Evolutionary conservation across 2,888 invertebrate genomes (phyloP).

Genomic region (Lumbricus terrestris): DNA sequence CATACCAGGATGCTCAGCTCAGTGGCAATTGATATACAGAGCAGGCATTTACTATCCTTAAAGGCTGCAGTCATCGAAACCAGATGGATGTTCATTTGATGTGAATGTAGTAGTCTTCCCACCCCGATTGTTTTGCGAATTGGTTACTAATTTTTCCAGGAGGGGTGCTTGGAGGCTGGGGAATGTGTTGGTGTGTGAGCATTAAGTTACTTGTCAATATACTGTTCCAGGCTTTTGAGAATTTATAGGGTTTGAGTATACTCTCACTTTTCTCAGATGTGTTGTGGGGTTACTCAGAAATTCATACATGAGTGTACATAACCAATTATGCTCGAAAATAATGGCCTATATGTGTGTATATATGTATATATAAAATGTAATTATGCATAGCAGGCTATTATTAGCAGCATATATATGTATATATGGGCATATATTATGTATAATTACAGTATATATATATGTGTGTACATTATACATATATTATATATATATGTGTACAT

Average conservation of each 20-base stretch:
- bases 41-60: background rate
- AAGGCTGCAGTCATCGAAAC: background rate
- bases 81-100: background rate
- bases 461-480: too few relatives aligned
- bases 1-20: background rate
- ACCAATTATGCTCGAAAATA: background rate
- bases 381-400: too few relatives aligned
- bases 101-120: background rate
- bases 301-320: background rate
- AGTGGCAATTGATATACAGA: background rate
- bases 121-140: background rate
- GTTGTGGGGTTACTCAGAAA: background rate
- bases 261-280: background rate
- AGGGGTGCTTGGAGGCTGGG: background rate
- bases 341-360: background rate
- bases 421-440: too few relatives aligned
- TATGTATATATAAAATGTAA: too few relatives aligned
- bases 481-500: too few relatives aligned
- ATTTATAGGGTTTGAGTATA: background rate
- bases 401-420: too few relatives aligned
- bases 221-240: background rate
- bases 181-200: background rate
- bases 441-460: too few relatives aligned
- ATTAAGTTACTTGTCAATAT: background rate
- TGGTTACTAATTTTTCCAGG: background rate